Percentiles rank a stretch among this genome's conserved stretches.
Conservation (phyloP, 1,140 invertebrate genomes). For the Sitodiplosis mosellana region DNA sequence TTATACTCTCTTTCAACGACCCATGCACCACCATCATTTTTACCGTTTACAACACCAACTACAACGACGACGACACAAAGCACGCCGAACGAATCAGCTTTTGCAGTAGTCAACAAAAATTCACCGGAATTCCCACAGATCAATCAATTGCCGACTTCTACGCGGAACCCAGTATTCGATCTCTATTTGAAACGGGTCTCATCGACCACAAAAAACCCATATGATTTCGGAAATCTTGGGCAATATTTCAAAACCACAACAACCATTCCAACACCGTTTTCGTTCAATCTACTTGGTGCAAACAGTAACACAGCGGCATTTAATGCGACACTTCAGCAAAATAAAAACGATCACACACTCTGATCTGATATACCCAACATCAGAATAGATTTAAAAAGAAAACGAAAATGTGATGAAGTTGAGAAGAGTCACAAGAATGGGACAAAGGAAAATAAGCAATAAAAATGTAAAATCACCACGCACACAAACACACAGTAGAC, state of each 20-base stretch:
- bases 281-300: neutral
- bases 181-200: slow-evolving; percentile 16
- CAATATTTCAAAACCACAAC: slow-evolving; percentile 5
- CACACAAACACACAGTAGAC: too few relatives aligned
- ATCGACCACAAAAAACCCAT: slow-evolving; percentile 23
- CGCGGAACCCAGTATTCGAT: slow-evolving; percentile 13
- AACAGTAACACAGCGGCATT: neutral
- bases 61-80: neutral
- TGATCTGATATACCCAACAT: too few relatives aligned
- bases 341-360: too few relatives aligned
- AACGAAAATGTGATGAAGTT: too few relatives aligned
- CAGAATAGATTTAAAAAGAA: too few relatives aligned
- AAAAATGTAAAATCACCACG: too few relatives aligned
- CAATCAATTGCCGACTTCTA: neutral
- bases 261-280: neutral
- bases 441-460: too few relatives aligned
- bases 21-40: neutral
- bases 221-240: slow-evolving; percentile 25
- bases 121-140: too few relatives aligned
- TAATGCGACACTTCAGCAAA: neutral
- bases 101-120: too few relatives aligned
- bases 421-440: too few relatives aligned
- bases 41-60: neutral
- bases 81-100: too few relatives aligned
- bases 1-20: neutral